Percentiles rank a stretch among this genome's conserved stretches.
phyloP scores from a whole-genome alignment of 2,113 vertebrate genomes.

The Brachyhypopomus gauderio region DNA sequence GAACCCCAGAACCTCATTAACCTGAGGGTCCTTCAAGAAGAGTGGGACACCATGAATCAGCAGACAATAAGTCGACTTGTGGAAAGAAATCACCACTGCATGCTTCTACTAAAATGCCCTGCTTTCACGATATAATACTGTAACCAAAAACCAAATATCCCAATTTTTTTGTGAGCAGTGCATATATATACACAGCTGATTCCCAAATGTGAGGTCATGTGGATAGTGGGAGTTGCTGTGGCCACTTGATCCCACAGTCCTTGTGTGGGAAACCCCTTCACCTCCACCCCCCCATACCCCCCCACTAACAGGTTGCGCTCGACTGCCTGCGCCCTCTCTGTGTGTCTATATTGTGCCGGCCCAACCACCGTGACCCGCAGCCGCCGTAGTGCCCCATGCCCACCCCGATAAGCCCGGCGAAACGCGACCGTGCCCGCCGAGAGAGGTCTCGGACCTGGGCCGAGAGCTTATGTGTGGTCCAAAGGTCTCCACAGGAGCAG shows the following conservation, averaged over 20 bases:
- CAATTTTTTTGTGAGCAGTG: too few species aligned
- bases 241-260: slow-evolving; percentile 7
- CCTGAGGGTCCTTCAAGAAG: too few species aligned
- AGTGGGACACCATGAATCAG: too few species aligned
- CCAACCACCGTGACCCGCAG: slow-evolving; percentile 24
- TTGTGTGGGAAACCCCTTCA: not conserved
- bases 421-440: slow-evolving; percentile 34
- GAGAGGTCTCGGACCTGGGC: slow-evolving; percentile 4
- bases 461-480: slow-evolving; percentile 21
- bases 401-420: slow-evolving; percentile 28
- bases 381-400: not conserved
- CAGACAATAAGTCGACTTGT: too few species aligned
- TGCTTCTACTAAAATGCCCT: too few species aligned
- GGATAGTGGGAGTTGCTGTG: not conserved
- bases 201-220: too few species aligned
- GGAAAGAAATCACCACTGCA: too few species aligned
- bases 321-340: slow-evolving; percentile 48
- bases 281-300: too few species aligned
- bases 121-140: too few species aligned
- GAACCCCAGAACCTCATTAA: too few species aligned
- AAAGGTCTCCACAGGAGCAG: slow-evolving; percentile 4
- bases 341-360: slow-evolving; percentile 53
- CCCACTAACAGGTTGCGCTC: slow-evolving; percentile 7
- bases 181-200: too few species aligned
- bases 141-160: too few species aligned